Evolutionary conservation across 2,888 invertebrate genomes (phyloP), one percentile per base, ranked within the genome.

Genomic region (Pseudococcus jackbeardsleyi): DNA sequence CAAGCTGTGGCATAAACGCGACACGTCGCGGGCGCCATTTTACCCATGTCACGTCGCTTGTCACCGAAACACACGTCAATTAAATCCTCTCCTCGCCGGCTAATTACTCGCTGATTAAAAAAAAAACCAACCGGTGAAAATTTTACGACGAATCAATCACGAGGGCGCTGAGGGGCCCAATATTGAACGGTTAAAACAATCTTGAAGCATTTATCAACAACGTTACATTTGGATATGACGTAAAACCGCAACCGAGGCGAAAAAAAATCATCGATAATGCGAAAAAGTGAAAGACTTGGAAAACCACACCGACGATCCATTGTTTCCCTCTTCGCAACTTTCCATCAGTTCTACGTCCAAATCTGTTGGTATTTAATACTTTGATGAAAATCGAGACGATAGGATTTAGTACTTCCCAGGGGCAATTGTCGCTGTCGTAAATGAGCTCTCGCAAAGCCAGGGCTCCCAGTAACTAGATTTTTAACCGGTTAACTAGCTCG

Each of bases 401-500:
- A 46, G 9, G 64, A 64, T 64, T 64, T 3, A 64, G 8, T 64
- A 64, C 22, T 22, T 64, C 64, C 64, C 64, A 22, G 8, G 12
- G 64, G 64, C 64, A 12, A 64, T 9, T 64, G 64, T 64, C 19
- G 64, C 64, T 11, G 12, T 22, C 19, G 22, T 64, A 33, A 33
- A 33, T 11, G 19, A 64, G 5, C 64, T 50, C 17, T 50, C 17
- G 12, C 12, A 4, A 50, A 15, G 12, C 64, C 22, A 64, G 19
- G 12, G 64, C 11, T 5, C n/a, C 64, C 7, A 17, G 12, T 17
- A 50, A 50, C 19, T 19, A 64, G 64, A 64, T 64, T 64, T 64
- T 64, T 17, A 77, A 77, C 77, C 77, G 77, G 77, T 77, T 77
- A 77, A 77, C 39, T 39, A 39, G 22, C 33, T 77, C 26, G 22